Evolutionary conservation across 2,797 vertebrate species (phyloP).

Genomic region (Pagetopsis macropterus): DNA sequence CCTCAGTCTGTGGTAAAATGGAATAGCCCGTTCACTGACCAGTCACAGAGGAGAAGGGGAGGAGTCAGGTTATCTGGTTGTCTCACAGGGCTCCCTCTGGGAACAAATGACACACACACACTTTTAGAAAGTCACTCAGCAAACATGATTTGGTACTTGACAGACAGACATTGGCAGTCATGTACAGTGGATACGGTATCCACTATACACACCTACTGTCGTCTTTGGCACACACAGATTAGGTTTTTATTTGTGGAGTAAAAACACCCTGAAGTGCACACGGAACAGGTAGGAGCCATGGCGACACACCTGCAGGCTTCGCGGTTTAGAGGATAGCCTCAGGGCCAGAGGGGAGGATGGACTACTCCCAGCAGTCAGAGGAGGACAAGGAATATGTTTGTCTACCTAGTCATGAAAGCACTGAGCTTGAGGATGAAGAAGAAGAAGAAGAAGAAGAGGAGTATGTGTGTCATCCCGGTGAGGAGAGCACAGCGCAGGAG

Average conservation of each 20-base stretch:
- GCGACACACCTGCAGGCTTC: slow-evolving; percentile 32
- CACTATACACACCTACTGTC: neutral
- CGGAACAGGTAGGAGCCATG: slow-evolving; percentile 49
- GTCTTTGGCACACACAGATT: slow-evolving; percentile 1
- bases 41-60: slow-evolving; percentile 61
- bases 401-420: slow-evolving; percentile 43
- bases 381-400: slow-evolving; percentile 61
- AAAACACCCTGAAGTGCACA: slow-evolving; percentile 26
- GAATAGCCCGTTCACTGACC: slow-evolving; percentile 51
- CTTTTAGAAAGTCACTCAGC: slow-evolving; percentile 35
- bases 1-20: slow-evolving; percentile 40
- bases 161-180: slow-evolving; percentile 11
- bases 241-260: slow-evolving; percentile 19
- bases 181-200: slow-evolving; percentile 8
- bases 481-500: slow-evolving; percentile 40
- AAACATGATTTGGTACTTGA: slow-evolving; percentile 12
- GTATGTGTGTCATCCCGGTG: slow-evolving; percentile 49
- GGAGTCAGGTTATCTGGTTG: slow-evolving; percentile 57
- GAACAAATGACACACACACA: slow-evolving; percentile 52
- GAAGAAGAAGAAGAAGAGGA: slow-evolving; percentile 48
- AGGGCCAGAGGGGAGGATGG: slow-evolving; percentile 56
- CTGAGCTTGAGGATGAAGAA: slow-evolving; percentile 42
- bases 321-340: slow-evolving; percentile 40
- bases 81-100: slow-evolving; percentile 29
- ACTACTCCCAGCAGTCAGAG: slow-evolving; percentile 37